Base-by-base conservation (phyloP, 2,113 vertebrate species). In the Notothenia rossii region DNA sequence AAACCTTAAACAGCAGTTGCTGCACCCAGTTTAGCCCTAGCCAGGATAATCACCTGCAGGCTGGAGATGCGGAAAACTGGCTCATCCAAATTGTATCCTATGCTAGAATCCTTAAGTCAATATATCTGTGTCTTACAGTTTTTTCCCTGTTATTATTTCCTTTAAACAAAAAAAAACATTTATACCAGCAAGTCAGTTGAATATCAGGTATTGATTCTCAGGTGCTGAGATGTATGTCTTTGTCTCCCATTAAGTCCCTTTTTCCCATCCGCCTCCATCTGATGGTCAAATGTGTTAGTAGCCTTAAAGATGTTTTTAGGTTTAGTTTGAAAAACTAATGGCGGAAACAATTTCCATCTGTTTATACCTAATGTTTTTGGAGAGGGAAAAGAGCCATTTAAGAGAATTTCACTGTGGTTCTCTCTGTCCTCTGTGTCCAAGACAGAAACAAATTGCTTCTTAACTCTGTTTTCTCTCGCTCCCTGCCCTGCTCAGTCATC, bases 361-460 rank as follows among this genome's bases (percentile, higher is more conserved):
- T 77, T 81, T 69, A 25, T 43, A 71, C 40, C 11, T 48, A 20
- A 80, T 65, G n/a, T 22, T 65, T 54, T 60, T 77, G 63, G 72
- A 77, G 83, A 86, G 79, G 60, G 81, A 76, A 84, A 83, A 50
- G 70, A 89, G 86, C 80, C 86, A 86, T 87, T 82, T 53, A 55
- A 77, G 58, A 86, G 46, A 82, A 77, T 81, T 81, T 69, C 60
- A 55, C 50, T 17, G 40, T 80, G 77, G 40, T 76, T 83, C 59
- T 90, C 75, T 82, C 59, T 76, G 79, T 75, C 74, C 68, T 77
- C 61, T 55, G 71, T 77, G 71, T 82, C 75, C 69, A 63, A 69
- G 17, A 36, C 7, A 11, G n/a, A 63, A 71, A 67, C 50, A n/a
- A 58, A 71, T 11, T 55, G 45, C 61, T 69, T 75, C 46, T 36